Evolutionary conservation across 1,140 invertebrate species (phyloP), one percentile per base, ranked within the genome.

Genomic region (Phymastichus coffea): DNA sequence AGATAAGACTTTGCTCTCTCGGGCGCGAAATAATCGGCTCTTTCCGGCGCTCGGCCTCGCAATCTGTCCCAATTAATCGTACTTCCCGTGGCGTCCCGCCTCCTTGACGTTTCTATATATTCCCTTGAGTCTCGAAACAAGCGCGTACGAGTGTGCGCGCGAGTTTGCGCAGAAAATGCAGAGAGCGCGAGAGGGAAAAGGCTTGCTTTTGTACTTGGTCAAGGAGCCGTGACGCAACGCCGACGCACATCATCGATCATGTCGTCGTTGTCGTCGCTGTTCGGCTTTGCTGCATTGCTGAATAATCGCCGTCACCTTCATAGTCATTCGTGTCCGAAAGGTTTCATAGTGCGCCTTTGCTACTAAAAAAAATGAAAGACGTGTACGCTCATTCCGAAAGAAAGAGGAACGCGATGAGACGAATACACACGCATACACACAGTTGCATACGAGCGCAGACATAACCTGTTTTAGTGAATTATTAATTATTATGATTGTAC

Each of bases 281-380:
- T n/a, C n/a, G n/a, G n/a, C n/a, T n/a, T n/a, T n/a, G n/a, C n/a
- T n/a, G n/a, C n/a, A n/a, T n/a, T n/a, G 73, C 67, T 67, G 68
- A 75, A 74, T 70, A 69, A 80, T 78, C 72, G 73, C 73, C 72
- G 74, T 76, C 71, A 72, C 65, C 69, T 76, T 76, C n/a, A 77
- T 76, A 79, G 76, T 80, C 76, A 79, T 68, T 75, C 73, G 70
- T 78, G 74, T 78, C 73, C 67, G 73, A 78, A 74, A 71, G n/a
- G n/a, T n/a, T n/a, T n/a, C n/a, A n/a, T n/a, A n/a, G n/a, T n/a
- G n/a, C n/a, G n/a, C n/a, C n/a, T n/a, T n/a, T n/a, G n/a, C n/a
- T n/a, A n/a, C n/a, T n/a, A n/a, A n/a, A n/a, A n/a, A n/a, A n/a
- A n/a, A n/a, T n/a, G n/a, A n/a, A n/a, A n/a, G n/a, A n/a, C n/a